Percentiles rank a stretch among this genome's conserved stretches.
These are phyloP conservation scores for Antrozous pallidus DNA, from an alignment of 2,797 vertebrate genomes.

Conservation along the genomic window DNA sequence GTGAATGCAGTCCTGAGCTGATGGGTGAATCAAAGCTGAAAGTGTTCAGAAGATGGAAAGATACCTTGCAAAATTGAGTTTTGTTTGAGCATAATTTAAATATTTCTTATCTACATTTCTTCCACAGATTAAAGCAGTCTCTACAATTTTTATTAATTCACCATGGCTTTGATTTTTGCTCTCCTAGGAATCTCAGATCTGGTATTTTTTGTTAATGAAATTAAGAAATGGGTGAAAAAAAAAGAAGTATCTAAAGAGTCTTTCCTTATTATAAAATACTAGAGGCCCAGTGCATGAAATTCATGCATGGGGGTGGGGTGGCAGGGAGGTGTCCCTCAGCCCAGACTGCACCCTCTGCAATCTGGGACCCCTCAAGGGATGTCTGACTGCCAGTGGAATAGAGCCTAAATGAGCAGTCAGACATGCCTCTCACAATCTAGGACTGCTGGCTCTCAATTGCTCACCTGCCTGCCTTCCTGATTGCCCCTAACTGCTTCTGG, in stretches of 20 bases:
- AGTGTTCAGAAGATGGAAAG: not conserved
- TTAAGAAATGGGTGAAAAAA: not conserved
- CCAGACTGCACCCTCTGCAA: no score
- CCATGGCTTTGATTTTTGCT: not conserved
- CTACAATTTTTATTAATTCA: not conserved
- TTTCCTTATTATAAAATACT: not conserved
- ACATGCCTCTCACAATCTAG: no score
- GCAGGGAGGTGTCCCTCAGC: no score
- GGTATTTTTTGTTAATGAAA: not conserved
- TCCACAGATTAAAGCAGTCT: not conserved
- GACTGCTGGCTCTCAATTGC: no score
- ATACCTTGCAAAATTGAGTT: not conserved
- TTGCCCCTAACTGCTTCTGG: no score
- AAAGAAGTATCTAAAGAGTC: not conserved
- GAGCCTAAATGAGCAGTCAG: no score
- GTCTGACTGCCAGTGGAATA: no score
- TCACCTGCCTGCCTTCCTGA: no score
- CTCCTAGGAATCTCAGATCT: not conserved
- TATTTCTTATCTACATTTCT: not conserved
- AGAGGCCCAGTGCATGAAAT: no score
- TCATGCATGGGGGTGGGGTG: no score
- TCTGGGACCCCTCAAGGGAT: no score
- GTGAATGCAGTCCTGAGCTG: not conserved
- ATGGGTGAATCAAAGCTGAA: not conserved
- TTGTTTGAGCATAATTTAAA: conserved; percentile 18